Conservation (phyloP, 2,113 vertebrate genomes). For the Campylomormyrus numenius region DNA sequence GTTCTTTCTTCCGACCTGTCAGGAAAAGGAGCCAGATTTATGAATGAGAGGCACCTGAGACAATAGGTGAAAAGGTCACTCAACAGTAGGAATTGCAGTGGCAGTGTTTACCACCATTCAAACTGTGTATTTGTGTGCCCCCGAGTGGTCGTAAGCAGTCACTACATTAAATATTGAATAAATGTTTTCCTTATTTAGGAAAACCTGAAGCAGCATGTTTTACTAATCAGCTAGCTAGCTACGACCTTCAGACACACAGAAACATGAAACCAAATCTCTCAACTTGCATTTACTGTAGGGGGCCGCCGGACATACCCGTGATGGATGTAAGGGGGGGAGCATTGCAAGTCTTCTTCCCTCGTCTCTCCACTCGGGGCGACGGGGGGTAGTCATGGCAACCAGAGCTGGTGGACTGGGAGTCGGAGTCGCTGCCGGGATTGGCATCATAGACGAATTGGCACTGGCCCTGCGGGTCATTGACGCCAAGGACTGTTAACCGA, state of each 20-base stretch:
- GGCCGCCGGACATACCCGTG: slow-evolving; percentile 45
- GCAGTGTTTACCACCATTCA: neutral
- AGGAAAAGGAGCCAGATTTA: neutral
- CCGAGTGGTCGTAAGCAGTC: neutral
- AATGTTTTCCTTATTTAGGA: neutral
- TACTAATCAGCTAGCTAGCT: neutral
- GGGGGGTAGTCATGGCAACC: slow-evolving; percentile 57
- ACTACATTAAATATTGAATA: neutral
- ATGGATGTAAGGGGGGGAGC: slow-evolving; percentile 42
- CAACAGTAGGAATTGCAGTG: neutral
- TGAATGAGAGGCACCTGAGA: neutral
- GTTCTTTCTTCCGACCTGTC: slow-evolving; percentile 66
- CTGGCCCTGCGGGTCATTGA: slow-evolving; percentile 40
- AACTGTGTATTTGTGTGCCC: neutral
- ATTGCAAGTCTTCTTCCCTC: slow-evolving; percentile 32
- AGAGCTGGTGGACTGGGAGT: slow-evolving; percentile 62
- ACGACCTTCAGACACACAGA: neutral
- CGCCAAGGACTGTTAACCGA: neutral
- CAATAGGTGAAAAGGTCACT: neutral
- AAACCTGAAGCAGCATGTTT: neutral
- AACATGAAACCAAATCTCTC: neutral
- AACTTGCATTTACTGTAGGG: neutral
- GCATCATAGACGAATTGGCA: slow-evolving; percentile 31
- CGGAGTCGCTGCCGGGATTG: slow-evolving; percentile 55
- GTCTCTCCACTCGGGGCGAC: slow-evolving; percentile 47